Percentiles rank a stretch among this genome's conserved stretches.
Evolutionary conservation across 2,113 vertebrate species (phyloP).

Genomic region (Todiramphus saurophagus): DNA sequence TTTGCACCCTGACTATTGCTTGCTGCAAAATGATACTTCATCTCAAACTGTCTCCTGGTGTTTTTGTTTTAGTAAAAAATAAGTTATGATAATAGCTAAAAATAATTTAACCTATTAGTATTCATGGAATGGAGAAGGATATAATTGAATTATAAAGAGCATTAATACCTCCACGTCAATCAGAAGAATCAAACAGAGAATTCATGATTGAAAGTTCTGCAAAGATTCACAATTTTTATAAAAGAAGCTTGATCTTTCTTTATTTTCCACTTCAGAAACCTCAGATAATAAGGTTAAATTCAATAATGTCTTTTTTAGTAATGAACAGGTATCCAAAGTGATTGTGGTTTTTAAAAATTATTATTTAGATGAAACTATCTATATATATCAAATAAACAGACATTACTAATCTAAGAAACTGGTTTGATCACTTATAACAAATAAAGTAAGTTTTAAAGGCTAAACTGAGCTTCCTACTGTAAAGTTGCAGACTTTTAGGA

Average conservation of each 20-base stretch:
- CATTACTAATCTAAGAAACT: not conserved
- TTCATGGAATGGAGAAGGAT: not conserved
- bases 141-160: not conserved
- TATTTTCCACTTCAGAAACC: not conserved
- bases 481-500: not conserved
- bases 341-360: not conserved
- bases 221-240: not conserved
- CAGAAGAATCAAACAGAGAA: not conserved
- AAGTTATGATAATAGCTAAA: not conserved
- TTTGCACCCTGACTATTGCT: not conserved
- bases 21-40: not conserved
- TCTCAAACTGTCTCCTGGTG: not conserved
- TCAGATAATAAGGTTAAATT: not conserved
- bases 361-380: not conserved
- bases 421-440: not conserved
- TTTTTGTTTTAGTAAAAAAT: not conserved
- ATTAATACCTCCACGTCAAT: not conserved
- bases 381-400: not conserved
- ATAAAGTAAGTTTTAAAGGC: not conserved
- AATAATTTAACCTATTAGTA: not conserved
- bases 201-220: not conserved
- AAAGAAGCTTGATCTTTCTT: not conserved
- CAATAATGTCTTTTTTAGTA: not conserved
- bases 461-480: not conserved
- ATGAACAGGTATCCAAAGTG: not conserved